A percentile compares a stretch with the other conserved stretches of the same genome.
Conservation (phyloP, 2,113 vertebrate genomes). For the Ictalurus furcatus region DNA sequence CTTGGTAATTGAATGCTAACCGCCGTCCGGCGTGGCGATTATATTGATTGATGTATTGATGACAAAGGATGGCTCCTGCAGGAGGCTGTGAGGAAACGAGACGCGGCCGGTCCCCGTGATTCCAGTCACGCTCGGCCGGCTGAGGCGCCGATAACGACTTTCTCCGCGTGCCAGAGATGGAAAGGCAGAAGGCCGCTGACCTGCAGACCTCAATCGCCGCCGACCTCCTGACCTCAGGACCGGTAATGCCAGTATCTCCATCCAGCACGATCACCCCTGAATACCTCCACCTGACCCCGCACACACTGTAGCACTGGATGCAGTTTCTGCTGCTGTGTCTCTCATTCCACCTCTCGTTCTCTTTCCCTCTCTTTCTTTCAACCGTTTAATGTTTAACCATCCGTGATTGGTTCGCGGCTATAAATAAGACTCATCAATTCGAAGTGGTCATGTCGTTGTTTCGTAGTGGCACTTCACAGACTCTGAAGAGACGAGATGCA, state of each 20-base stretch:
- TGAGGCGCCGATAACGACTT: conserved; percentile 30
- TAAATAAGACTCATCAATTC: not conserved
- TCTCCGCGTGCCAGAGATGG: conserved; percentile 9
- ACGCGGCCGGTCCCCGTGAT: not conserved
- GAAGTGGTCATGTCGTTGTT: not conserved
- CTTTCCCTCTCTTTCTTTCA: not conserved
- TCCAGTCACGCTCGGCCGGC: conserved; percentile 32
- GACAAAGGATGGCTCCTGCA: conserved; percentile 9
- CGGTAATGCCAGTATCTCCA: conserved; percentile 23
- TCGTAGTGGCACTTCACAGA: not conserved
- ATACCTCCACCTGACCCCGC: not conserved
- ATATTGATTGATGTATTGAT: conserved; percentile 46
- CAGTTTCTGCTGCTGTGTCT: not conserved
- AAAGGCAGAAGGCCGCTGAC: conserved; percentile 14
- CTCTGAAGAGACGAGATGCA: not conserved
- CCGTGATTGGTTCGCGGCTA: not conserved
- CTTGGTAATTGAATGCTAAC: conserved; percentile 42
- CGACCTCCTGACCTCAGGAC: conserved; percentile 34
- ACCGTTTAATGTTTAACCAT: not conserved
- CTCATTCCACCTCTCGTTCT: not conserved
- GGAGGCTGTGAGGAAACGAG: not conserved
- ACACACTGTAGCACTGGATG: not conserved
- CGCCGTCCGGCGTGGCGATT: conserved; percentile 30
- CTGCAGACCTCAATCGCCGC: conserved; percentile 31
- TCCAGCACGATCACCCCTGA: not conserved